Evolutionary conservation across 1,140 invertebrate species (phyloP).

Genomic region (Augochlora pura): DNA sequence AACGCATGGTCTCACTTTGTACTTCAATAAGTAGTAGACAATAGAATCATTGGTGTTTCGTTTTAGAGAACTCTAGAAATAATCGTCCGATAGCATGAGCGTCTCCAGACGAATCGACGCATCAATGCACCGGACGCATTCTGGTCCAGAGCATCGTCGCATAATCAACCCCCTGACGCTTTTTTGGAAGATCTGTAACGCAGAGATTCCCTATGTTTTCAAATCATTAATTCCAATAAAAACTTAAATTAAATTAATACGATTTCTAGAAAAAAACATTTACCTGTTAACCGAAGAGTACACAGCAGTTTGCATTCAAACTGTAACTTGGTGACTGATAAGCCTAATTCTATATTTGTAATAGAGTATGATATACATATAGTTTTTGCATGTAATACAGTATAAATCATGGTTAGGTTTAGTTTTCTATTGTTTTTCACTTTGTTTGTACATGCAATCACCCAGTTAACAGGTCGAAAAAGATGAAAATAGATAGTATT

Average conservation of each 20-base stretch:
- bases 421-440: no score
- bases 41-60: slow-evolving; percentile 61
- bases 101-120: slow-evolving; percentile 27
- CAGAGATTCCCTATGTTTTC: background rate
- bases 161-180: slow-evolving; percentile 31
- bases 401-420: background rate
- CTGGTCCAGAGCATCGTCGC: slow-evolving; percentile 46
- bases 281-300: background rate
- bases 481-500: background rate
- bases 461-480: background rate
- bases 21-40: slow-evolving; percentile 61
- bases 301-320: background rate
- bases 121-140: background rate
- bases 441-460: background rate
- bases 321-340: background rate
- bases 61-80: slow-evolving; percentile 50
- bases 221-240: background rate
- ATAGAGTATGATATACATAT: no score
- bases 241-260: background rate
- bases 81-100: slow-evolving; percentile 27
- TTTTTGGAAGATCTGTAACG: background rate
- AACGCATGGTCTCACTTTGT: slow-evolving; percentile 61
- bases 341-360: no score
- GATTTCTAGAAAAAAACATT: background rate
- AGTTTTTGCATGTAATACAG: no score